phyloP scores from a whole-genome alignment of 1,140 invertebrate genomes.

The Trichonephila clavipes region DNA sequence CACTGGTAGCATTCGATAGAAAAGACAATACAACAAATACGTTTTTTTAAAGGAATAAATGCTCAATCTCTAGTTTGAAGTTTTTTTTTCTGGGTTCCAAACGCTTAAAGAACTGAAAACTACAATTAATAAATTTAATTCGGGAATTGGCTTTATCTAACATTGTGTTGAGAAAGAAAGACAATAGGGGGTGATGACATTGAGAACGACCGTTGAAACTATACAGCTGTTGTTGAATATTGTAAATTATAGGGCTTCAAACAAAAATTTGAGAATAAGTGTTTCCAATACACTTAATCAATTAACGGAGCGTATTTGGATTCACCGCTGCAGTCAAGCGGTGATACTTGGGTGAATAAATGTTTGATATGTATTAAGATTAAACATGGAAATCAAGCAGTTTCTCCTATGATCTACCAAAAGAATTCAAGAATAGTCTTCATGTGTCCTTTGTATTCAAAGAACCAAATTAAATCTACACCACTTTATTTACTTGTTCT shows the following conservation, averaged over 20 bases:
- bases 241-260: background rate
- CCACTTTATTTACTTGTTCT: background rate
- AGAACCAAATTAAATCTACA: background rate
- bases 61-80: too few relatives aligned
- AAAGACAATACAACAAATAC: background rate
- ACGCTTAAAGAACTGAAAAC: too few relatives aligned
- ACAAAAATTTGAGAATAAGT: background rate
- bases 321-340: background rate
- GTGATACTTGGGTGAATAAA: background rate
- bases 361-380: background rate
- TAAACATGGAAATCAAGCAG: background rate
- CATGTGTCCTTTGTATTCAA: background rate
- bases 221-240: background rate
- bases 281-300: background rate
- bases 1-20: too few relatives aligned
- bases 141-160: background rate
- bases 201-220: background rate
- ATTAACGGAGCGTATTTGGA: background rate
- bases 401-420: background rate
- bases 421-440: background rate
- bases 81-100: too few relatives aligned
- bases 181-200: background rate
- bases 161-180: background rate
- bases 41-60: background rate
- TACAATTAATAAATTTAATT: background rate